Conservation (phyloP, 2,888 invertebrate genomes). For the Cantharis lateralis region DNA sequence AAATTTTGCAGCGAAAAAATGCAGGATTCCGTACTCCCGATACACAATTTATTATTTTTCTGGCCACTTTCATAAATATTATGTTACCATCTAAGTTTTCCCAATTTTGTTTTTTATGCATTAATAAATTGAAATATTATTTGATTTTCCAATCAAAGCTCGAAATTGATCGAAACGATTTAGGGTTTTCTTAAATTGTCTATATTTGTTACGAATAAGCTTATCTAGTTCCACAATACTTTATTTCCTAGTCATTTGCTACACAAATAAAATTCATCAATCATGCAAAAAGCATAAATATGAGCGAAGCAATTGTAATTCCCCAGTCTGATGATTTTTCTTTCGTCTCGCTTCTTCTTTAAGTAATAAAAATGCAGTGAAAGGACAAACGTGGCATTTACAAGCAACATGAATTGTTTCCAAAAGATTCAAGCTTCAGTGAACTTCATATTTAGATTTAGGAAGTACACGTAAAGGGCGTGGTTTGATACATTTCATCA, state of each 20-base stretch:
- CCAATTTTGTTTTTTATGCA: neutral
- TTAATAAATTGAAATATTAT: neutral
- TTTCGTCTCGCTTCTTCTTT: conserved; percentile 12
- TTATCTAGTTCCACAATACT: conserved; percentile 21
- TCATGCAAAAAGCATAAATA: conserved; percentile 27
- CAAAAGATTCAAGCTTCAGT: conserved; percentile 17
- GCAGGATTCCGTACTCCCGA: neutral
- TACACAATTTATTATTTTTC: neutral
- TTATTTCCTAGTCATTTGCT: conserved; percentile 28
- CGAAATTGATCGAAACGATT: conserved; percentile 3
- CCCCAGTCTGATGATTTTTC: conserved; percentile 17
- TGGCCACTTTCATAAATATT: neutral
- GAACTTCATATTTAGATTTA: conserved; percentile 35
- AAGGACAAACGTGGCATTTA: conserved; percentile 21
- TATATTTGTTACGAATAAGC: conserved; percentile 6
- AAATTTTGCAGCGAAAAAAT: neutral
- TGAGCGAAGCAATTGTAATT: conserved; percentile 16
- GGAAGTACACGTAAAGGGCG: conserved; percentile 36
- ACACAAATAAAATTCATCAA: conserved; percentile 30
- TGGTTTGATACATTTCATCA: conserved; percentile 33
- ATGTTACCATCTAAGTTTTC: neutral
- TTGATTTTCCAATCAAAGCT: conserved; percentile 1
- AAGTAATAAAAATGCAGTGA: conserved; percentile 7
- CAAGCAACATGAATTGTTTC: conserved; percentile 26
- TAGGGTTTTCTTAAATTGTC: conserved; percentile 1